Base-by-base conservation (phyloP, 2,888 invertebrate genomes). In the Zhuqinia jingwanae region DNA sequence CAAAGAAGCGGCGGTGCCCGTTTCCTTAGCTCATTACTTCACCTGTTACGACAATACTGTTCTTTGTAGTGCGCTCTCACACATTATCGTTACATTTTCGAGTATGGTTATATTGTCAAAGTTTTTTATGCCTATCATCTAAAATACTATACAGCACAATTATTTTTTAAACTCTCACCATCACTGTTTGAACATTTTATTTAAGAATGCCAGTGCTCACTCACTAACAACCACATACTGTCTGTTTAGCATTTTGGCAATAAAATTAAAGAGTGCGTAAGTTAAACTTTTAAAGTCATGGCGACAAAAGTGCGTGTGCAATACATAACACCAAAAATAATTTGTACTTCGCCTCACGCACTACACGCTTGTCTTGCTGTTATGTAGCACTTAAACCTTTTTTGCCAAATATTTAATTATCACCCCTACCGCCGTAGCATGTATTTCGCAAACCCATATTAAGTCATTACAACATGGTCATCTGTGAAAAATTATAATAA, bases 331-430 rank as follows among this genome's bases (percentile, higher is more conserved):
- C 20, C 58, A 58, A 5, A 11, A 22, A 11, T 20, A 53, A 53
- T 53, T 25, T 20, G 22, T 8, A 58, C 25, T 25, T 58, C 58
- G 3, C 13, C 58, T n/a, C 25, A 25, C 25, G 25, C 25, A 10
- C 36, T 36, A 36, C 36, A 36, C 36, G 36, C 8, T 15, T 13
- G 2, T 15, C 50, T 2, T 2, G 13, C 13, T 15, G 2, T 10
- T 13, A 25, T 50, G 70, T 25, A 70, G 50, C 25, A 47, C n/a
- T 70, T 65, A 47, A 47, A 25, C 15, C 11, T 2, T 50, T 2
- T 50, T 22, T 70, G 70, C 50, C 47, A 70, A 70, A 70, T 47
- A 70, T 47, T 47, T 50, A 70, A 70, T 70, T 70, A 50, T 70
- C 47, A 70, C 70, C 70, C 70, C 25, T 70, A 47, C 27, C 27